Base-by-base conservation (phyloP, 2,113 vertebrate genomes). In the Tetrao urogallus region DNA sequence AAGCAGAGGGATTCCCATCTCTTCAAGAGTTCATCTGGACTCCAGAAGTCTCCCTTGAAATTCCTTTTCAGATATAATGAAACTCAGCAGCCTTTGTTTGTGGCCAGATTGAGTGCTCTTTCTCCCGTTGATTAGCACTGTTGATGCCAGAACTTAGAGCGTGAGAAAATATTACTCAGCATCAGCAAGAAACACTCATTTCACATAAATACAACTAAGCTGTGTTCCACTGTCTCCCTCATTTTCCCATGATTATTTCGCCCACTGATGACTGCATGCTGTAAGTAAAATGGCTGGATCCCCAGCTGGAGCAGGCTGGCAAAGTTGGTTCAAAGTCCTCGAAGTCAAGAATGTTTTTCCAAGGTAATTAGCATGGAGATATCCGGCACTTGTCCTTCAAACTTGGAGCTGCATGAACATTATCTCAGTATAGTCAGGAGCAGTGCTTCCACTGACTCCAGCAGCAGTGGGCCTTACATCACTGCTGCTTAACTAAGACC, bases 301-400 rank as follows among this genome's bases (percentile, higher is more conserved):
- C 16, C 6, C 64, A 52, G 28, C 65, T 81, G 65, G 43, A 91
- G 42, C 47, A 88, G 78, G 50, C 30, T 88, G 65, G 72, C 34
- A 91, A 71, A 92, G 73, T 63, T 77, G 32, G 69, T 73, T 43
- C 38, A 18, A 91, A 91, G 34, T 82, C 75, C 84, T 85, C 82
- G 67, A 74, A 92, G 60, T 52, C 56, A 67, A 81, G 13, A 38
- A 83, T 91, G 45, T 81, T 94, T 89, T 73, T 32, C 72, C 1
- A 47, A 80, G 56, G 43, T 90, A 89, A 58, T 89, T 34, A 64
- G 54, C 86, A 85, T 50, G 34, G 64, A 92, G 69, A 60, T 78
- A 57, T 40, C 17, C 72, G 65, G 60, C 57, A 69, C 30, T 69
- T 86, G 82, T 76, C 73, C 89, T 94, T 92, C 82, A 82, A 60